These are phyloP conservation scores for Leptopilina drosophilae DNA, from an alignment of 2,888 invertebrate genomes.

Conservation along the genomic window DNA sequence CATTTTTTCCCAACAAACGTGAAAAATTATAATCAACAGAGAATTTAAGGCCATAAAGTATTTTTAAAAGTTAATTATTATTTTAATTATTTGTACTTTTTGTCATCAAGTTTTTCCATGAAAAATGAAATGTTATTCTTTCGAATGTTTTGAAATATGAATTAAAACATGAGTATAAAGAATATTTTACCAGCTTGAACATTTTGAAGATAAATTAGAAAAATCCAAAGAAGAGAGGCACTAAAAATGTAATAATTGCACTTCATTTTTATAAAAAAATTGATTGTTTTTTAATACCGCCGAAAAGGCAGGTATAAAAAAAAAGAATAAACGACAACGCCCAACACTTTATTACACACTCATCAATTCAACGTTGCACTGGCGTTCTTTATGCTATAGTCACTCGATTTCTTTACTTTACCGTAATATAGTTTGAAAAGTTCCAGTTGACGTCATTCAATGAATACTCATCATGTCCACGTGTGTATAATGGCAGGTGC, in stretches of 20 bases:
- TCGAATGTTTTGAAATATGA: neutral
- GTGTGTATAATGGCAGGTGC: neutral
- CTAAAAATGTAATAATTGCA: neutral
- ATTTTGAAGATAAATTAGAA: conserved; percentile 4
- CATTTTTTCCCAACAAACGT: no score
- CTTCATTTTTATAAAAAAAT: conserved; percentile 14
- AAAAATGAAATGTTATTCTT: neutral
- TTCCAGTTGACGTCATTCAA: neutral
- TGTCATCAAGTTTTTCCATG: no score
- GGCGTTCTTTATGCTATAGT: neutral
- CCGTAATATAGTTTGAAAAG: neutral
- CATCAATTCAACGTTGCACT: neutral
- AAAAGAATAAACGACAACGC: conserved; percentile 21
- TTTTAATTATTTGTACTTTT: no score
- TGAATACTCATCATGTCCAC: neutral
- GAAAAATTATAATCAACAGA: no score
- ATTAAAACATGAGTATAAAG: neutral
- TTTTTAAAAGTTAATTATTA: no score
- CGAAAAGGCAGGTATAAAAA: conserved; percentile 24
- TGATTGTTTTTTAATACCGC: neutral
- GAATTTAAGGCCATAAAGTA: no score
- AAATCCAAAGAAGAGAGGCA: conserved; percentile 5
- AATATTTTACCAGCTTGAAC: neutral
- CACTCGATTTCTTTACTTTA: neutral
- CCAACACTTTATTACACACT: conserved; percentile 12